Base-by-base conservation (phyloP, 2,113 vertebrate genomes). In the Epinephelus moara region DNA sequence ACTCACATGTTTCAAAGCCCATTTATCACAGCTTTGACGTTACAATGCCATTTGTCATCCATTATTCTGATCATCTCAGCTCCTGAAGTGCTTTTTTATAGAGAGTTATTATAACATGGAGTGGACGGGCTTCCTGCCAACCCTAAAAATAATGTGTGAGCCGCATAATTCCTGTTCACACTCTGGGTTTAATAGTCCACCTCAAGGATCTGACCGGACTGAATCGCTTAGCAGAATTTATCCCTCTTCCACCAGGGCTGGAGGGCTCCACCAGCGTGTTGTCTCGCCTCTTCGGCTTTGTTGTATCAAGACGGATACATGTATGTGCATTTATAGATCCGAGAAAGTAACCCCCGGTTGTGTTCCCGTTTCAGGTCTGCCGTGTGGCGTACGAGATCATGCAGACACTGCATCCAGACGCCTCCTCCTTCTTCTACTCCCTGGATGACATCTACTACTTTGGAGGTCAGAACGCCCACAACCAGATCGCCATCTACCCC, bases 371-470 rank as follows among this genome's bases (percentile, higher is more conserved):
- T 59, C 93, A 99, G 98, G 98, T 99, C 78, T 99, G 98, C 90
- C 97, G 98, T 63, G 98, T 99, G 86, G 98, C 98, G 78, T 99
- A 99, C 74, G 98, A 99, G 95, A 98, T 99, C 79, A 99, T 99
- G 98, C 98, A 99, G 94, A 99, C 97, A 0, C 95, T 99, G 70
- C 98, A 99, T 88, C 97, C 98, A 0, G 98, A 99, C 83, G 98
- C 98, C 80, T 99, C 98, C 23, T 96, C 97, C 0, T 97, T 95
- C 93, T 99, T 99, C 94, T 98, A 97, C 90, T 99, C 98, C 84
- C 95, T 99, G 93, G 98, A 99, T 81, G 98, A 99, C 89, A 99
- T 99, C 93, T 99, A 99, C 95, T 99, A 99, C 94, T 99, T 99
- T 85, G 98, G 98, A 42, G 98, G 98, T 73, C 98, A 99, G 76